A percentile compares a stretch with the other conserved stretches of the same genome.
phyloP scores from a whole-genome alignment of 2,888 invertebrate species.

The Asteroscopus sphinx region DNA sequence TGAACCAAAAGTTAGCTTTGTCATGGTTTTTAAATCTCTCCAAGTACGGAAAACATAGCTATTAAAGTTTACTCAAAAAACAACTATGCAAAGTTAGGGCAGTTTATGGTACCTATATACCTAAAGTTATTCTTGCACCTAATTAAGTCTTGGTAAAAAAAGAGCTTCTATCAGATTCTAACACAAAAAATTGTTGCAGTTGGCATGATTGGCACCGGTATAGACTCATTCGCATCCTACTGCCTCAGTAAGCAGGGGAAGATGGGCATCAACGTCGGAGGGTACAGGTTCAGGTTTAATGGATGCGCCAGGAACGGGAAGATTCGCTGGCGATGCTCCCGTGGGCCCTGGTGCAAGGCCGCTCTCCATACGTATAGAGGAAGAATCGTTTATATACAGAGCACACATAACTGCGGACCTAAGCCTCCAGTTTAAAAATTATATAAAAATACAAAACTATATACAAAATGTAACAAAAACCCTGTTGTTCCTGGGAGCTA shows the following conservation, averaged over 20 bases:
- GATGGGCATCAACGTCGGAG: slow-evolving; percentile 86
- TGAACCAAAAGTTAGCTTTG: no score
- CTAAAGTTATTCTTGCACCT: no score
- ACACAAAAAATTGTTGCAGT: slow-evolving; percentile 65
- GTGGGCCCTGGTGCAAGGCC: slow-evolving; percentile 87
- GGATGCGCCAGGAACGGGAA: slow-evolving; percentile 86
- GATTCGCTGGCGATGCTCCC: slow-evolving; percentile 85
- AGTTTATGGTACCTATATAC: no score
- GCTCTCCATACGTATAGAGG: slow-evolving; percentile 85
- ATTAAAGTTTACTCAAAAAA: no score
- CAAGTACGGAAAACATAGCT: no score
- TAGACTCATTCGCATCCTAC: slow-evolving; percentile 84
- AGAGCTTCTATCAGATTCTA: slow-evolving; percentile 33
- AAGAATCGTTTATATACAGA: slow-evolving; percentile 84
- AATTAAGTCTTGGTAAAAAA: not conserved
- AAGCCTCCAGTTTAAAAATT: slow-evolving; percentile 71
- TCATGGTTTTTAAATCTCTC: no score
- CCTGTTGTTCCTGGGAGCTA: no score
- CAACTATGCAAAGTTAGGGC: no score
- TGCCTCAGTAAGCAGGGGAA: slow-evolving; percentile 88
- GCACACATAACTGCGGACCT: slow-evolving; percentile 84
- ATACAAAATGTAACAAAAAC: no score
- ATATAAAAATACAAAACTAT: slow-evolving; percentile 26
- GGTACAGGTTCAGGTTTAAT: slow-evolving; percentile 85
- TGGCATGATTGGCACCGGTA: slow-evolving; percentile 80